Conservation (phyloP, 2,888 invertebrate species). For the Drosophila ezoana region DNA sequence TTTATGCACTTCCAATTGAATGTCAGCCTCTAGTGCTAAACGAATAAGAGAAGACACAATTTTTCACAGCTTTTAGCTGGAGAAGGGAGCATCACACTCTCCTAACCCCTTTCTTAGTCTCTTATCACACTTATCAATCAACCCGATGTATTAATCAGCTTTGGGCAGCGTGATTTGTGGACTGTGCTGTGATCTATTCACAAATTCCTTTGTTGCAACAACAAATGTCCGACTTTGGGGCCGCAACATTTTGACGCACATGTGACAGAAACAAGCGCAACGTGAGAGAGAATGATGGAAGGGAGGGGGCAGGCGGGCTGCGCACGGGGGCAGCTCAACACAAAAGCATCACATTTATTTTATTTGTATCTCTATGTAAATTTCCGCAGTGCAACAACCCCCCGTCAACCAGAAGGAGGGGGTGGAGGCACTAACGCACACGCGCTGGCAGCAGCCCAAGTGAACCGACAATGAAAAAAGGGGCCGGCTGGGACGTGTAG, state of each 20-base stretch:
- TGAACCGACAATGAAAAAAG: conserved; percentile 14
- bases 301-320: background rate
- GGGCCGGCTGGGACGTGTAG: background rate
- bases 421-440: too few species aligned
- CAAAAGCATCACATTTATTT: conserved; percentile 40
- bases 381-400: conserved; percentile 59
- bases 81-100: too few species aligned
- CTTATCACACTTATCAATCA: background rate
- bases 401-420: background rate
- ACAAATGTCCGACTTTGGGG: conserved; percentile 26
- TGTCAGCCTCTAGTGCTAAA: too few species aligned
- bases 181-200: conserved; percentile 13
- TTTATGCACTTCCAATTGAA: too few species aligned
- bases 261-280: conserved; percentile 8
- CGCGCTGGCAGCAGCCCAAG: conserved; percentile 30
- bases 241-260: conserved; percentile 46
- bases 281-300: background rate
- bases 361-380: conserved; percentile 51
- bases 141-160: too few species aligned
- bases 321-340: too few species aligned
- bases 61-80: too few species aligned
- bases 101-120: background rate
- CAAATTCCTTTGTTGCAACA: conserved; percentile 9
- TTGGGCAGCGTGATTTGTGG: background rate
- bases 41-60: too few species aligned